Evolutionary conservation across 2,888 invertebrate genomes (phyloP).

Genomic region (Leucania comma): DNA sequence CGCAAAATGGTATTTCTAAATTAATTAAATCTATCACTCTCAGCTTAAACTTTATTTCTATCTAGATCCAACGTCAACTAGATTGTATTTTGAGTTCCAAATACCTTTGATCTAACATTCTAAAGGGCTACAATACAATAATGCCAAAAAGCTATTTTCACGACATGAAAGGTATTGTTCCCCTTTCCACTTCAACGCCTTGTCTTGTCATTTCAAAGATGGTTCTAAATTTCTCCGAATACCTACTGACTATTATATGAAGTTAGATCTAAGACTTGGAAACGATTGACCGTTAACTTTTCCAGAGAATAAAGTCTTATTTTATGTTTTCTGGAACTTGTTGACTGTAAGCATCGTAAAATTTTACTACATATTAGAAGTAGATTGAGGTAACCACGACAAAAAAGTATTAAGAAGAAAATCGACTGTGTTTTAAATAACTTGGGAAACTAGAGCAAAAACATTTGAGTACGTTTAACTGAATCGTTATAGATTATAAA

Average conservation of each 20-base stretch:
- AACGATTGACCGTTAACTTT: background rate
- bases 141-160: background rate
- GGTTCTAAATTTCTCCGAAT: conserved; percentile 10
- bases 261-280: background rate
- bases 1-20: too few relatives aligned
- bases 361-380: background rate
- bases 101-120: background rate
- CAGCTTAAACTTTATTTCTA: background rate
- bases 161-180: conserved; percentile 22
- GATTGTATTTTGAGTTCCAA: background rate
- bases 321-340: too few relatives aligned
- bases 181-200: conserved; percentile 12
- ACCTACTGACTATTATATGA: background rate
- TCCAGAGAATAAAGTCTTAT: background rate
- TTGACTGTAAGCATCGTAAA: background rate
- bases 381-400: background rate
- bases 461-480: too few relatives aligned
- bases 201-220: conserved; percentile 16
- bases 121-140: background rate
- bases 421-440: background rate
- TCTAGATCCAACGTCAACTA: background rate
- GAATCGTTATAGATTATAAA: too few relatives aligned
- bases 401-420: too few relatives aligned
- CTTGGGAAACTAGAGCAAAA: background rate
- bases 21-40: too few relatives aligned